Percentiles rank a stretch among this genome's conserved stretches.
Conservation (phyloP, 2,888 invertebrate species). For the Homarus gammarus region DNA sequence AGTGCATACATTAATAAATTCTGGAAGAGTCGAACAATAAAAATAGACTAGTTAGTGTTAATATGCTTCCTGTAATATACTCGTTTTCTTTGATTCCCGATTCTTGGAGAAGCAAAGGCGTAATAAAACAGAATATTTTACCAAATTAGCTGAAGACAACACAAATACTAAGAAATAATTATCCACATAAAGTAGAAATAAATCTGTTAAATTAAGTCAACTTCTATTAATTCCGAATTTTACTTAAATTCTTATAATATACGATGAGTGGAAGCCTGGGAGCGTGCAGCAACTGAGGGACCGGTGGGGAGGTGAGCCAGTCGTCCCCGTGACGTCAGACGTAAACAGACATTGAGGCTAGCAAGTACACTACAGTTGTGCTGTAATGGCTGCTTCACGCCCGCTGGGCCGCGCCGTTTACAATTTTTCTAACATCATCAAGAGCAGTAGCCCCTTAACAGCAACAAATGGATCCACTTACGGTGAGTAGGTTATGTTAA, state of each 20-base stretch:
- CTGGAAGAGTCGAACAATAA: too few relatives aligned
- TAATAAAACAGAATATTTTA: background rate
- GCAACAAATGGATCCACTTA: background rate
- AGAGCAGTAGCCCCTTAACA: background rate
- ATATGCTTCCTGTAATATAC: too few relatives aligned
- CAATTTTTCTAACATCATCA: constrained; percentile 11
- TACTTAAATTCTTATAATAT: too few relatives aligned
- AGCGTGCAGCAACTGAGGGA: background rate
- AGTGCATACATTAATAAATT: too few relatives aligned
- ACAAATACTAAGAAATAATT: too few relatives aligned
- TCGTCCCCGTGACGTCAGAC: background rate
- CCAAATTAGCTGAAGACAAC: too few relatives aligned
- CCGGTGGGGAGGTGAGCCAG: background rate
- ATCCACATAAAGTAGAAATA: too few relatives aligned
- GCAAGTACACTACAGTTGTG: background rate
- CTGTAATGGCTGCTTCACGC: constrained; percentile 38
- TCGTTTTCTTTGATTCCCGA: background rate
- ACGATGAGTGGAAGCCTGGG: too few relatives aligned
- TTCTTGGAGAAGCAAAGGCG: background rate
- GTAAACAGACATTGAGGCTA: background rate
- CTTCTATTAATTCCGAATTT: too few relatives aligned
- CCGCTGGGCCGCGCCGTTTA: constrained; percentile 35
- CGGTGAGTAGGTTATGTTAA: constrained; percentile 23
- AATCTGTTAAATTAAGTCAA: too few relatives aligned
- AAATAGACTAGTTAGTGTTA: too few relatives aligned